Percentiles rank a stretch among this genome's conserved stretches.
Evolutionary conservation across 2,797 vertebrate species (phyloP).

Genomic region (Champsocephalus esox): DNA sequence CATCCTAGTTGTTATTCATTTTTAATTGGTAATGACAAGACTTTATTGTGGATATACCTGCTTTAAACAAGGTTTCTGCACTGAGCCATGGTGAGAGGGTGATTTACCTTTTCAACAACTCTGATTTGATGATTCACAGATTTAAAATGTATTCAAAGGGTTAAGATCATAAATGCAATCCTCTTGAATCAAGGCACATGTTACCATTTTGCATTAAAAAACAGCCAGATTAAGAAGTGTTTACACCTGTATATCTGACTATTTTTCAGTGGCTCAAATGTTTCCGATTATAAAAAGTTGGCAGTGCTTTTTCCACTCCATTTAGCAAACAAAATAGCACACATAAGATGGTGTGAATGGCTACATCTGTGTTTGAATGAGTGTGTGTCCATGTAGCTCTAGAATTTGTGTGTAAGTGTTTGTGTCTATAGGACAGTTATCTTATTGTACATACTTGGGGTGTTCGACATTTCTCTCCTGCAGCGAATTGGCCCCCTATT

Average conservation of each 20-base stretch:
- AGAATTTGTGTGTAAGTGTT: conserved; percentile 83
- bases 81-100: neutral
- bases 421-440: conserved; percentile 94
- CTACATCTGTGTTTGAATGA: conserved; percentile 76
- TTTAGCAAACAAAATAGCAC: conserved; percentile 49
- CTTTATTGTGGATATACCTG: conserved; percentile 8
- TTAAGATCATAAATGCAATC: neutral
- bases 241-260: conserved; percentile 5
- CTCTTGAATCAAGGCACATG: neutral
- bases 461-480: conserved; percentile 99
- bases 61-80: neutral
- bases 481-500: conserved; percentile 99
- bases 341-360: conserved; percentile 76
- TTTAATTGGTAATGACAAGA: neutral
- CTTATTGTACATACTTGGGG: conserved; percentile 99
- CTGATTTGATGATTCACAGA: neutral
- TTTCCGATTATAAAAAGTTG: conserved; percentile 12
- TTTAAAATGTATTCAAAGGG: neutral
- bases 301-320: conserved; percentile 83
- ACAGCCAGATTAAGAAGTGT: neutral
- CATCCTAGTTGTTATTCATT: neutral
- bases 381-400: conserved; percentile 78
- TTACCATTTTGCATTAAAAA: conserved; percentile 1
- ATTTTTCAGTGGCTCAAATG: conserved; percentile 22
- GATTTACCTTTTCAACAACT: neutral